phyloP scores from a whole-genome alignment of 2,888 invertebrate genomes.

The Archips xylosteana region DNA sequence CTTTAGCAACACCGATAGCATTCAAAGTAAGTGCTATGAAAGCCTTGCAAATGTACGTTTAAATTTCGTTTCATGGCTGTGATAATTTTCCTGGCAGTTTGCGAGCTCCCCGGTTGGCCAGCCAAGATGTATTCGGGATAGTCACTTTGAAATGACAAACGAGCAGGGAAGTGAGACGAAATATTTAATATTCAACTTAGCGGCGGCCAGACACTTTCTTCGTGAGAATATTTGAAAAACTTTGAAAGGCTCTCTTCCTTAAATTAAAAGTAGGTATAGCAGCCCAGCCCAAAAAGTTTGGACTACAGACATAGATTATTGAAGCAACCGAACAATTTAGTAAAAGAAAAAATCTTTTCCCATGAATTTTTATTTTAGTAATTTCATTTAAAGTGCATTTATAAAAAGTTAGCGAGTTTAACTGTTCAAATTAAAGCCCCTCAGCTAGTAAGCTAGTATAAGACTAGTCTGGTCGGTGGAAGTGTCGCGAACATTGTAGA shows the following conservation, averaged over 20 bases:
- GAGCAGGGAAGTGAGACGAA: slow-evolving; percentile 48
- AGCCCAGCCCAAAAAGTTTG: slow-evolving; percentile 52
- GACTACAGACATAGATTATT: slow-evolving; percentile 49
- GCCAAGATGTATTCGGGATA: slow-evolving; percentile 35
- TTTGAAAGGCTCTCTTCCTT: slow-evolving; percentile 44
- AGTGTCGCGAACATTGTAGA: neutral
- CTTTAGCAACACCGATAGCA: slow-evolving; percentile 22
- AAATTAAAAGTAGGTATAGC: slow-evolving; percentile 55
- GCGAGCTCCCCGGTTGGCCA: slow-evolving; percentile 25
- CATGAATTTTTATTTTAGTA: slow-evolving; percentile 14
- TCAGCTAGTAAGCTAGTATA: no score
- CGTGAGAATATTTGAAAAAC: slow-evolving; percentile 51
- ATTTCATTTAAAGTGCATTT: slow-evolving; percentile 5
- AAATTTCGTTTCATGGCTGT: slow-evolving; percentile 34
- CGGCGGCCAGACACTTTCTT: slow-evolving; percentile 47
- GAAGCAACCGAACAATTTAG: slow-evolving; percentile 51
- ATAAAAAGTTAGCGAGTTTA: slow-evolving; percentile 3
- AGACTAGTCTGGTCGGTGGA: neutral
- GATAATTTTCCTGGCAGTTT: slow-evolving; percentile 43
- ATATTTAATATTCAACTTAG: slow-evolving; percentile 63
- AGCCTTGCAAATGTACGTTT: slow-evolving; percentile 38
- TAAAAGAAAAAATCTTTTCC: slow-evolving; percentile 39
- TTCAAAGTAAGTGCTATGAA: slow-evolving; percentile 33
- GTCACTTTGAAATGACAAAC: slow-evolving; percentile 45
- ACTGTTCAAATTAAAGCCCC: slow-evolving; percentile 11